Conservation (phyloP, 2,888 invertebrate genomes). For the Hemithea aestivaria region DNA sequence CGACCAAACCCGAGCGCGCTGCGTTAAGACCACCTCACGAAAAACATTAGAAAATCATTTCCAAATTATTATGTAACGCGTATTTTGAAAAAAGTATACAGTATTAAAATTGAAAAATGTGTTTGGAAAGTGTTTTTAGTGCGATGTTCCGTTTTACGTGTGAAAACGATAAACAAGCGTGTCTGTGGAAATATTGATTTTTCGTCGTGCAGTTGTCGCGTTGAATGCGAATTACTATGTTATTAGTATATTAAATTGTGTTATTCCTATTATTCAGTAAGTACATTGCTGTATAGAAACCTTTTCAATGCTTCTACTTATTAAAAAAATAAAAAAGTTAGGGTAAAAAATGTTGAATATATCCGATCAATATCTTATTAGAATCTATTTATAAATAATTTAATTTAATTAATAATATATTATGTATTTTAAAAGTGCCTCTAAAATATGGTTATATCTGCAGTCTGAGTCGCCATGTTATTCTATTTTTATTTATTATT, state of each 20-base stretch:
- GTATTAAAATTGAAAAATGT: constrained; percentile 29
- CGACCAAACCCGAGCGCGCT: constrained; percentile 47
- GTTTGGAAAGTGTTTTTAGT: constrained; percentile 22
- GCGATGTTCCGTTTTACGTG: constrained; percentile 20
- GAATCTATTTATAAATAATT: neutral
- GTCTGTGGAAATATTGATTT: constrained; percentile 59
- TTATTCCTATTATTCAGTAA: constrained; percentile 40
- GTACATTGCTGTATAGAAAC: constrained; percentile 26
- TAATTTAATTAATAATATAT: too few species aligned
- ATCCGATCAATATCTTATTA: constrained; percentile 2
- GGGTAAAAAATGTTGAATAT: constrained; percentile 10
- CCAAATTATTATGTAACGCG: constrained; percentile 64
- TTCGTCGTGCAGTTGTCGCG: constrained; percentile 49
- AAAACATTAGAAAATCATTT: constrained; percentile 57
- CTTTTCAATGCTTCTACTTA: constrained; percentile 19
- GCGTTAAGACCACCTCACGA: constrained; percentile 48
- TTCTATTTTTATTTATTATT: too few species aligned
- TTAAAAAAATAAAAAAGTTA: constrained; percentile 1
- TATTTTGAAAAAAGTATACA: constrained; percentile 35
- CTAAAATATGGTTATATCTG: too few species aligned
- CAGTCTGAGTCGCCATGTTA: too few species aligned
- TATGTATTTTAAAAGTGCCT: too few species aligned
- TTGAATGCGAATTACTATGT: constrained; percentile 62
- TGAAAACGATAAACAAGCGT: constrained; percentile 35
- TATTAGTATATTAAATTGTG: constrained; percentile 55